A percentile compares a stretch with the other conserved stretches of the same genome.
These are phyloP conservation scores for Drosophila sp. DNA, from an alignment of 1,140 invertebrate genomes.

Conservation along the genomic window DNA sequence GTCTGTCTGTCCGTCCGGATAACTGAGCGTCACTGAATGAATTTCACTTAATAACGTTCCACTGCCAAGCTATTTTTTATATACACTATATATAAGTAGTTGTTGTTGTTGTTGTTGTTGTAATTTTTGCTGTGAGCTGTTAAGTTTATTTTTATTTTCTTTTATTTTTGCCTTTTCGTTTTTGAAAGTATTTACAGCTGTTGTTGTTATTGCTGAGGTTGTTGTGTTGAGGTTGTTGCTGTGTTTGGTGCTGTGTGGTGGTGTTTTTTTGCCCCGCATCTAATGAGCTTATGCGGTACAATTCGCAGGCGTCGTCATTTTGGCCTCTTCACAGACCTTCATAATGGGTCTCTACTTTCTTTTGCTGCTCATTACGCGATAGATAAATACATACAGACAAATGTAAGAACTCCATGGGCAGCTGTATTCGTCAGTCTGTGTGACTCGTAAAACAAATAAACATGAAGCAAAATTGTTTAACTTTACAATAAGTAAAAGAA, in stretches of 20 bases:
- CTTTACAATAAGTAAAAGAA: conserved; percentile 31
- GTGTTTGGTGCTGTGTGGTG: conserved; percentile 6
- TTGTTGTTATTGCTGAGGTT: conserved; percentile 27
- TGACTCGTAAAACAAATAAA: conserved; percentile 70
- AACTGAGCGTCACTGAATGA: conserved; percentile 58
- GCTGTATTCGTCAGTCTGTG: conserved; percentile 35
- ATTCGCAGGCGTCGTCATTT: conserved; percentile 66
- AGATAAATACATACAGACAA: conserved; percentile 40
- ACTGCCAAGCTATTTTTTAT: conserved; percentile 20
- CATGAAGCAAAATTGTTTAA: conserved; percentile 63
- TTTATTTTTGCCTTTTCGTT: conserved; percentile 19
- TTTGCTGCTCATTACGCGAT: conserved; percentile 70
- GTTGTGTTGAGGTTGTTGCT: conserved; percentile 46
- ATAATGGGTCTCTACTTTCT: conserved; percentile 62
- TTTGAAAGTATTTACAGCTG: conserved; percentile 42
- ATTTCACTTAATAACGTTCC: conserved; percentile 71
- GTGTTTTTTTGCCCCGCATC: conserved; percentile 63
- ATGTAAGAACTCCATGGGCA: conserved; percentile 26
- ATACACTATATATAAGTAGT: not conserved
- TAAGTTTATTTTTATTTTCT: conserved; percentile 22
- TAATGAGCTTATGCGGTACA: conserved; percentile 78
- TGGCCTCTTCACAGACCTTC: conserved; percentile 34
- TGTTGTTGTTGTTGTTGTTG: conserved; percentile 9
- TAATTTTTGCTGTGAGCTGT: conserved; percentile 32
- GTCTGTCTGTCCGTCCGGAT: conserved; percentile 16